Evolutionary conservation across 2,888 invertebrate species (phyloP), one percentile per base, ranked within the genome.

Genomic region (Hanleya hanleyi): DNA sequence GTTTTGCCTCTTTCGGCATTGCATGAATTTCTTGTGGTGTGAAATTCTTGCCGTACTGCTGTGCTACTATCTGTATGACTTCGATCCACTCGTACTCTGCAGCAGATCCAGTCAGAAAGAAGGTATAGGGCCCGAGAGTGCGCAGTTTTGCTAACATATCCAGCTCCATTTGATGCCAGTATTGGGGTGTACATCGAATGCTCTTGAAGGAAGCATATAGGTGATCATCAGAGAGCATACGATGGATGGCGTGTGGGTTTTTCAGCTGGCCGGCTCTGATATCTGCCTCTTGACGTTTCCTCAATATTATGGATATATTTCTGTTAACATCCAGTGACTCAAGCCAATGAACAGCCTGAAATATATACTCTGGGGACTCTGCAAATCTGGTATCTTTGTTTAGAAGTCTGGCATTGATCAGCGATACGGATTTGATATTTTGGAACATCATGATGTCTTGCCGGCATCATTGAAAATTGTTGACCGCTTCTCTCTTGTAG

Each of bases 81-180:
- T 76, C 76, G 32, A 76, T 62, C 77, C 76, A 79, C 32, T 75
- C 70, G 47, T 76, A 79, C 36, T 79, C 77, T n/a, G 79, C 77
- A 12, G 71, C 75, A 41, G 76, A 76, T 33, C 67, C 74, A 32
- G 76, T 68, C 12, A 79, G 38, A 35, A 75, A 79, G 26, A 79
- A 79, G 38, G 76, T 77, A 51, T 79, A 77, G 37, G 77, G 71
- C 26, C 76, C 77, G 29, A 75, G 57, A 61, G 76, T 76, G 47
- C 76, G 32, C 7, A 79, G 38, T 72, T 77, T 79, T 47, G 74
- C 77, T 36, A 79, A 62, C 74, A 74, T 74, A 41, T 78, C 76
- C 38, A 69, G 57, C 41, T 76, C 72, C 74, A 76, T 74, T 67
- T 73, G 62, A n/a, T 77, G 62, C 70, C 72, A 74, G 61, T 76